Evolutionary conservation across 2,113 vertebrate genomes (phyloP).

Genomic region (Phycodurus eques): DNA sequence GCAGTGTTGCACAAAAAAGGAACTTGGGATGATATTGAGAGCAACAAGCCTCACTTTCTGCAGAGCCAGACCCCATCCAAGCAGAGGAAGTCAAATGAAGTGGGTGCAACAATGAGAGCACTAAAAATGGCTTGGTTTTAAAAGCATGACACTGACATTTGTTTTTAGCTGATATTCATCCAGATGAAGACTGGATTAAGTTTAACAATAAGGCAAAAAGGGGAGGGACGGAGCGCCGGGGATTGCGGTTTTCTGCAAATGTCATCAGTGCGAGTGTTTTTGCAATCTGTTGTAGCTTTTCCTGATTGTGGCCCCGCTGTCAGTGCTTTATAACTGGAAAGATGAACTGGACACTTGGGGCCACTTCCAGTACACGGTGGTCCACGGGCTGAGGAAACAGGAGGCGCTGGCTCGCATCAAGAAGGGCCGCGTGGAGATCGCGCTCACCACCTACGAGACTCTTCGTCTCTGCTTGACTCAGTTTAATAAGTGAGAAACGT

Average conservation of each 20-base stretch:
- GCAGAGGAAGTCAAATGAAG: conserved; percentile 75
- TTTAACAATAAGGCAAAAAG: not conserved
- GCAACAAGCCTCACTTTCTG: conserved; percentile 91
- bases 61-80: conserved; percentile 71
- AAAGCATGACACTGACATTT: not conserved
- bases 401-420: conserved; percentile 82
- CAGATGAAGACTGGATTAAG: conserved; percentile 11
- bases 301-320: conserved; percentile 91
- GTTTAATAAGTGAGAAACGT: conserved; percentile 83
- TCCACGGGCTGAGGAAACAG: conserved; percentile 88
- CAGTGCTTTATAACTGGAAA: conserved; percentile 95
- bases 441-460: conserved; percentile 89
- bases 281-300: conserved; percentile 76
- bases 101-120: conserved; percentile 48
- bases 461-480: conserved; percentile 86
- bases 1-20: conserved; percentile 90
- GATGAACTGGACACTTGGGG: conserved; percentile 96
- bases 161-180: not conserved
- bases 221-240: not conserved
- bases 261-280: conserved; percentile 17
- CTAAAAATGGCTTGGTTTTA: not conserved
- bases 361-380: conserved; percentile 82
- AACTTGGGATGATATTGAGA: conserved; percentile 88
- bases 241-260: conserved; percentile 5
- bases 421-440: conserved; percentile 86